phyloP scores from a whole-genome alignment of 2,888 invertebrate species.

The Biston betularia region DNA sequence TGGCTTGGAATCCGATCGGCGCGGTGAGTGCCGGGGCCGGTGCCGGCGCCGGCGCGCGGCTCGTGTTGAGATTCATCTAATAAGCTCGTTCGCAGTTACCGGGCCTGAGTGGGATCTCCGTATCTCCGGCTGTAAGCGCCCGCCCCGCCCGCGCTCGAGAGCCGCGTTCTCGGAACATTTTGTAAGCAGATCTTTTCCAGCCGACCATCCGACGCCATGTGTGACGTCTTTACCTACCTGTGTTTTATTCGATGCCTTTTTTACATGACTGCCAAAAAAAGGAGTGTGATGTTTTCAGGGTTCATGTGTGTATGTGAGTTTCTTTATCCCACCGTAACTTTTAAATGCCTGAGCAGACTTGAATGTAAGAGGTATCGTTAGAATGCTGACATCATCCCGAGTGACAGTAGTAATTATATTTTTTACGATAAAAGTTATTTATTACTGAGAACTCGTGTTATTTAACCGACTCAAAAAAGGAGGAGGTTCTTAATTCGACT shows the following conservation, averaged over 20 bases:
- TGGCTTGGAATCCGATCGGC: background rate
- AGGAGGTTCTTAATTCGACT: too few relatives aligned
- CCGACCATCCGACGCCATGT: constrained; percentile 1
- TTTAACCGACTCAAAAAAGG: too few relatives aligned
- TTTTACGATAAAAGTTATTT: too few relatives aligned
- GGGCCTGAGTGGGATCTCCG: constrained; percentile 21
- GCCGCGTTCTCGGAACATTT: constrained; percentile 12
- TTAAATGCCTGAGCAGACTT: too few relatives aligned
- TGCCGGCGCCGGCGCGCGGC: too few relatives aligned
- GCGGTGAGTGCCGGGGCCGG: constrained; percentile 1
- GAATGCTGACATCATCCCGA: too few relatives aligned
- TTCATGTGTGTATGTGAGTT: too few relatives aligned
- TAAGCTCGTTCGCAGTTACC: constrained; percentile 21
- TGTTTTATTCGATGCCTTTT: background rate
- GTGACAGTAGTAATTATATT: too few relatives aligned
- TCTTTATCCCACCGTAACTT: too few relatives aligned
- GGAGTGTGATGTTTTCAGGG: background rate
- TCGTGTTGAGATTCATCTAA: constrained; percentile 17
- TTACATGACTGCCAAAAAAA: too few relatives aligned
- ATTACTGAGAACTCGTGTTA: too few relatives aligned
- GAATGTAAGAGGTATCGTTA: too few relatives aligned
- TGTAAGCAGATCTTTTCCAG: constrained; percentile 23
- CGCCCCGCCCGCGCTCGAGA: background rate
- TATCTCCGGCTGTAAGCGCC: constrained; percentile 19
- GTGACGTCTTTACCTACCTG: background rate